A percentile compares a stretch with the other conserved stretches of the same genome.
Conservation (phyloP, 2,797 vertebrate species). For the Cuculus canorus region DNA sequence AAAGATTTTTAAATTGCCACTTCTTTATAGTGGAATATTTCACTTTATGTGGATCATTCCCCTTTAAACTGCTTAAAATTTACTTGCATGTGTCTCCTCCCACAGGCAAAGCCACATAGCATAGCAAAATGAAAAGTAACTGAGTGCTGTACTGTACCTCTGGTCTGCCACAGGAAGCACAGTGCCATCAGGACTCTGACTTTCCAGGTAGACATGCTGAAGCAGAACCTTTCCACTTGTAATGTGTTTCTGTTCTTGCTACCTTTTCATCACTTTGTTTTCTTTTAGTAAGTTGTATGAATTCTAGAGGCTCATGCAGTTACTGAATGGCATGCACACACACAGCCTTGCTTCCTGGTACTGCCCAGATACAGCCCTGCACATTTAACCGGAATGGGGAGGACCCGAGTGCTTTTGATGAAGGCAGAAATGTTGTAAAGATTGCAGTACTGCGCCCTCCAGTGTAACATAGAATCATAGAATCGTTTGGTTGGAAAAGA, state of each 20-base stretch:
- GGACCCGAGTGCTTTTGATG: too few species aligned
- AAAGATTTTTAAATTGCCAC: not conserved
- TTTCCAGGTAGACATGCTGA: not conserved
- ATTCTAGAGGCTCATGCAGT: fast-evolving
- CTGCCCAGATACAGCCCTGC: not conserved
- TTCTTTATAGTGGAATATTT: not conserved
- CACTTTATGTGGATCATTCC: not conserved
- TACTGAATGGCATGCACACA: fast-evolving
- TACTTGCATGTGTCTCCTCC: fast-evolving
- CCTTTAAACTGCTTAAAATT: not conserved
- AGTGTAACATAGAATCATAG: not conserved
- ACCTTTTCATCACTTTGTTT: not conserved
- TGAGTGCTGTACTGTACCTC: not conserved
- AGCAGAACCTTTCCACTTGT: not conserved
- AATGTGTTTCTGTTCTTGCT: not conserved
- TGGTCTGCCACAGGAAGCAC: not conserved
- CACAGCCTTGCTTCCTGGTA: not conserved
- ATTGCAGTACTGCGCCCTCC: not conserved
- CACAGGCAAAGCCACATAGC: not conserved
- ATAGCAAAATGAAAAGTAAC: fast-evolving
- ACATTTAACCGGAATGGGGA: fast-evolving
- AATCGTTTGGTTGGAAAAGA: too few species aligned
- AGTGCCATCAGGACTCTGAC: not conserved
- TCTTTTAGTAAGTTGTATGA: fast-evolving
- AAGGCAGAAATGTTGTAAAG: not conserved